Conservation (phyloP, 2,888 invertebrate species). For the Anodontia alba region DNA sequence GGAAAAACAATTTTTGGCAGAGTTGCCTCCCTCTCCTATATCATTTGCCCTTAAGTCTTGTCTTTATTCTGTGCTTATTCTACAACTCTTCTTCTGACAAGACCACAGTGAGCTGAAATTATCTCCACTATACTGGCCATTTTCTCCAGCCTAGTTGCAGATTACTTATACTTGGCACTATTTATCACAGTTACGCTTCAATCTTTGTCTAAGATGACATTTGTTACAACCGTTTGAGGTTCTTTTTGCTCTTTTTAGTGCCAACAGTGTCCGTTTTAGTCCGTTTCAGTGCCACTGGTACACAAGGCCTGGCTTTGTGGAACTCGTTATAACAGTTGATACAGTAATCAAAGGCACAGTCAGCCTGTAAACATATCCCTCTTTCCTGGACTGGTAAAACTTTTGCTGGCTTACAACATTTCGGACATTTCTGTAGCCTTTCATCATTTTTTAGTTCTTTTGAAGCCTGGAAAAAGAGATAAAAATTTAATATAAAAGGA, state of each 20-base stretch:
- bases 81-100: too few species aligned
- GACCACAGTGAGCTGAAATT: too few species aligned
- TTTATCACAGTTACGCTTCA: neutral
- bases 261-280: slow-evolving; percentile 67
- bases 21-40: too few species aligned
- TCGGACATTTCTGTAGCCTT: slow-evolving; percentile 74
- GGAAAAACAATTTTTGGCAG: too few species aligned
- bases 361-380: slow-evolving; percentile 65
- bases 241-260: slow-evolving; percentile 72
- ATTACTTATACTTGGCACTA: neutral
- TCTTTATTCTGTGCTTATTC: too few species aligned
- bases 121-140: too few species aligned
- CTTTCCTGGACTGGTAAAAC: slow-evolving; percentile 69
- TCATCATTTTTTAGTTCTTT: slow-evolving; percentile 71
- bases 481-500: neutral
- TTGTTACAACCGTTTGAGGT: slow-evolving; percentile 67
- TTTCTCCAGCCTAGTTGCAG: too few species aligned
- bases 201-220: neutral
- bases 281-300: slow-evolving; percentile 57
- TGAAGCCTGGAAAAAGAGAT: slow-evolving; percentile 64
- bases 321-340: slow-evolving; percentile 68
- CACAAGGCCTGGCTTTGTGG: slow-evolving; percentile 70
- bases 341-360: slow-evolving; percentile 74
- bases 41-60: too few species aligned
- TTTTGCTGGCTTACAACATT: slow-evolving; percentile 71